Conservation (phyloP, 1,140 invertebrate species). For the Heliconius melpomene region DNA sequence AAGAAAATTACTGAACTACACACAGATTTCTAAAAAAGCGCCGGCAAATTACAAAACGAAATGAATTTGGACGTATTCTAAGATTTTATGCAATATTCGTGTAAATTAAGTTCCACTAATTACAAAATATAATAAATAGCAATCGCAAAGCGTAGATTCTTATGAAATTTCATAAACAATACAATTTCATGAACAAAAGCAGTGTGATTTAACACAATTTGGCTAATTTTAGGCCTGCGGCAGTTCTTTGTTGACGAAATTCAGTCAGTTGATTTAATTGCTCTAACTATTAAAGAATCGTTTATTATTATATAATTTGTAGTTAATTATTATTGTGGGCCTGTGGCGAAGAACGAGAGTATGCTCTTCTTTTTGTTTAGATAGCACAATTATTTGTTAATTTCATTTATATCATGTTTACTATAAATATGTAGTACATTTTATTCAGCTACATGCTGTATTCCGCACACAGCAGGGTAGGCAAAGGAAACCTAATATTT, state of each 20-base stretch:
- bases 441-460: too few species aligned
- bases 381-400: too few species aligned
- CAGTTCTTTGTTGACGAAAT: conserved; percentile 14
- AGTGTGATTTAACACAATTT: conserved; percentile 9
- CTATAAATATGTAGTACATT: too few species aligned
- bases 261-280: conserved; percentile 1
- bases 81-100: too few species aligned
- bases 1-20: too few species aligned
- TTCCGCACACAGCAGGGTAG: too few species aligned
- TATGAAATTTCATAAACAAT: neutral
- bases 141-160: neutral
- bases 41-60: too few species aligned
- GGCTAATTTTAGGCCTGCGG: conserved; percentile 10
- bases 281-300: conserved; percentile 9
- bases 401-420: too few species aligned
- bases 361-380: too few species aligned
- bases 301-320: neutral
- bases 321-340: neutral
- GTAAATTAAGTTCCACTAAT: neutral
- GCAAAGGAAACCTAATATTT: too few species aligned
- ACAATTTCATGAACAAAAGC: conserved; percentile 2
- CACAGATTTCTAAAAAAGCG: too few species aligned
- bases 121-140: neutral
- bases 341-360: neutral
- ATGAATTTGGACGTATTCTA: too few species aligned